Conservation (phyloP, 2,113 vertebrate genomes). For the Phoenicopterus ruber region DNA sequence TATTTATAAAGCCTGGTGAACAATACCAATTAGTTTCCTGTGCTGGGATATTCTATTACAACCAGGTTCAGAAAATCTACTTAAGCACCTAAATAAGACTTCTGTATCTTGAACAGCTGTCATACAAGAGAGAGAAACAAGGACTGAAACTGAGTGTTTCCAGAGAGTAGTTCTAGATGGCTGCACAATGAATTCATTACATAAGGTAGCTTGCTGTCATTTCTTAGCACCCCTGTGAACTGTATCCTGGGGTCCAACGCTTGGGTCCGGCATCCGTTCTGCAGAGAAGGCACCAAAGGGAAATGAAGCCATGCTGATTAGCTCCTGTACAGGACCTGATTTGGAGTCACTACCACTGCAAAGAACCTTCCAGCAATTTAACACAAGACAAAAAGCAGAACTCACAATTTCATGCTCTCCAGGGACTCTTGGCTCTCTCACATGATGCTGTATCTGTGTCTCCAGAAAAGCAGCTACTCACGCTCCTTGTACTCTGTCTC, state of each 20-base stretch:
- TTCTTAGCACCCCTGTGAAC: not conserved
- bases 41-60: not conserved
- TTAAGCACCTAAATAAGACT: not conserved
- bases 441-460: no score
- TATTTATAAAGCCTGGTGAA: not conserved
- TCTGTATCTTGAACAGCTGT: not conserved
- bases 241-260: no score
- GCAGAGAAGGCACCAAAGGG: not conserved
- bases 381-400: not conserved
- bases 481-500: rapidly evolving
- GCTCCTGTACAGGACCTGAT: not conserved
- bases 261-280: not conserved
- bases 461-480: not conserved
- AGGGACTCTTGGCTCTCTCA: not conserved
- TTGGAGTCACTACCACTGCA: not conserved
- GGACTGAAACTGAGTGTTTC: not conserved
- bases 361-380: not conserved
- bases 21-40: not conserved
- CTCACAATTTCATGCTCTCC: not conserved
- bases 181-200: not conserved
- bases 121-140: not conserved
- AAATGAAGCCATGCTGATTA: not conserved
- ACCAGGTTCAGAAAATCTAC: not conserved
- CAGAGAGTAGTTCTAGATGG: not conserved
- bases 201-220: not conserved